These are phyloP conservation scores for Antheraea pernyi DNA, from an alignment of 1,140 invertebrate species.

Conservation along the genomic window DNA sequence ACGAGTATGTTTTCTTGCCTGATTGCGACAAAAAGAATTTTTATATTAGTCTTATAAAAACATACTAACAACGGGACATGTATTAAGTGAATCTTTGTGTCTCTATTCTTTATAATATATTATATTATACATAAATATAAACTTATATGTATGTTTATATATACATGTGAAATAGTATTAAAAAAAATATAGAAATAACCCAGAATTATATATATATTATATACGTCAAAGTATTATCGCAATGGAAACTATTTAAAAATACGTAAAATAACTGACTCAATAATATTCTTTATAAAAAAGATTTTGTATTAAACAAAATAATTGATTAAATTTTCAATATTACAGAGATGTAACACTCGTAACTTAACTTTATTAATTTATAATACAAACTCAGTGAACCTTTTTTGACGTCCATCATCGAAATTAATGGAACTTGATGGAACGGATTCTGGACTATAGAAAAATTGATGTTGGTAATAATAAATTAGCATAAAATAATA, in stretches of 20 bases:
- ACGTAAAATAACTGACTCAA: neutral
- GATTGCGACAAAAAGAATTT: slow-evolving; percentile 22
- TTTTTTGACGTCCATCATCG: slow-evolving; percentile 38
- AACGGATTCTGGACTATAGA: slow-evolving; percentile 29
- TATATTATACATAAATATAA: too few species aligned
- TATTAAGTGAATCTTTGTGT: neutral
- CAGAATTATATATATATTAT: too few species aligned
- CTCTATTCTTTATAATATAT: too few species aligned
- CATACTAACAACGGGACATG: slow-evolving; percentile 17
- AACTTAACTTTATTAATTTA: slow-evolving; percentile 38
- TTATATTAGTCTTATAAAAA: slow-evolving; percentile 20
- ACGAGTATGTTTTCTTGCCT: slow-evolving; percentile 9
- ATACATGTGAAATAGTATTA: too few species aligned
- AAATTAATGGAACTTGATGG: slow-evolving; percentile 37
- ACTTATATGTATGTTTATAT: too few species aligned
- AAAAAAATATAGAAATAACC: too few species aligned
- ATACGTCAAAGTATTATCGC: neutral
- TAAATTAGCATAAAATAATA: slow-evolving; percentile 34
- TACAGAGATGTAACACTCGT: neutral
- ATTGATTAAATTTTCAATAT: neutral
- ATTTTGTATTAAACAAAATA: neutral
- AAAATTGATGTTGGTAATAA: slow-evolving; percentile 38
- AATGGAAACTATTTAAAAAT: neutral
- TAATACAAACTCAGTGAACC: slow-evolving; percentile 32
- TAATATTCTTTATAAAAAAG: too few species aligned